These are phyloP conservation scores for Lontra canadensis DNA, from an alignment of 2,113 vertebrate genomes.

Conservation along the genomic window DNA sequence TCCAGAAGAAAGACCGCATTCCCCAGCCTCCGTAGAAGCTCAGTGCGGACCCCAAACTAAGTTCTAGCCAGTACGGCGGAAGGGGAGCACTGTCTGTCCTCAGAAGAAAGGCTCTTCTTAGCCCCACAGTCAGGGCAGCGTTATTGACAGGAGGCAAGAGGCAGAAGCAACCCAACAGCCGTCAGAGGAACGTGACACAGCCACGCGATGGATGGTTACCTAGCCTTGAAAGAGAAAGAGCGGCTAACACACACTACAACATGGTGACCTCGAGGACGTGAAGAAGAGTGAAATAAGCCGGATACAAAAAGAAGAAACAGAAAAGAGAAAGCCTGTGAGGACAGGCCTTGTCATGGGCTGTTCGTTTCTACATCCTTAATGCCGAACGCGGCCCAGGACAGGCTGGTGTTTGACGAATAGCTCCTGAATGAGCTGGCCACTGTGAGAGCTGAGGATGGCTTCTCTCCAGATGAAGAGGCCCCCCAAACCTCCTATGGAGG, in stretches of 20 bases:
- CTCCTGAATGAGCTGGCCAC: fast-evolving
- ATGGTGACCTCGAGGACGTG: not conserved
- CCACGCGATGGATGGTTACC: not conserved
- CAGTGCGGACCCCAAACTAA: not conserved
- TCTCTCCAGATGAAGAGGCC: not conserved
- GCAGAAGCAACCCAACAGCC: not conserved
- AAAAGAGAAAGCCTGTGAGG: not conserved
- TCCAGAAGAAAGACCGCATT: not conserved
- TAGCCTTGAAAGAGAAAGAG: not conserved
- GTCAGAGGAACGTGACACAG: not conserved
- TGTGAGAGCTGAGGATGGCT: too few relatives aligned
- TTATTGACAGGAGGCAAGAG: not conserved
- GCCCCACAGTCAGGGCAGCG: not conserved
- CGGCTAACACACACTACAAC: too few relatives aligned
- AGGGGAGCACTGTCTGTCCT: not conserved
- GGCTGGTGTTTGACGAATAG: not conserved
- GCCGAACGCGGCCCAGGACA: not conserved
- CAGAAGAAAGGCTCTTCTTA: not conserved
- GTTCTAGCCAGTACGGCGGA: not conserved
- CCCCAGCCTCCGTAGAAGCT: not conserved
- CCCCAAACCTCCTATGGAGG: not conserved
- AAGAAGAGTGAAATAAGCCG: not conserved
- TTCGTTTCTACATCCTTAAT: too few relatives aligned
- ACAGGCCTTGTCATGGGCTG: fast-evolving
- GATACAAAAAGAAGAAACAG: not conserved